phyloP scores from a whole-genome alignment of 2,888 invertebrate genomes.

The Onchidella celtica region DNA sequence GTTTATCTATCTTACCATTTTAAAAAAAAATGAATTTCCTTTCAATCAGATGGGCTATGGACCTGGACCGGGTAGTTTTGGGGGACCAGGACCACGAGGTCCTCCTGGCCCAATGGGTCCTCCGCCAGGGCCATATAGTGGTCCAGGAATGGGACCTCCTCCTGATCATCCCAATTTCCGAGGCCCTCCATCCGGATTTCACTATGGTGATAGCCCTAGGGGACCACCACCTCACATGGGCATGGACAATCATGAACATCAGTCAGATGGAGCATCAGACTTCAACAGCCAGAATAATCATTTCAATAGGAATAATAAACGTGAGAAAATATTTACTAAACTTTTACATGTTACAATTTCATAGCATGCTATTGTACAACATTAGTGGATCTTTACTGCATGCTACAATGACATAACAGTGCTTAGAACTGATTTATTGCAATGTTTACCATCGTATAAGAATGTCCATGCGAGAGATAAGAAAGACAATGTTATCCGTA shows the following conservation, averaged over 20 bases:
- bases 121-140: slow-evolving; percentile 44
- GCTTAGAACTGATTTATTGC: no score
- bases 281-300: slow-evolving; percentile 11
- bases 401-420: no score
- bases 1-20: no score
- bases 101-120: slow-evolving; percentile 43
- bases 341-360: background rate
- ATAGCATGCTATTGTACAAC: background rate
- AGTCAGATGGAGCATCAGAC: slow-evolving; percentile 1
- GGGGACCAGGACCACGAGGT: slow-evolving; percentile 20
- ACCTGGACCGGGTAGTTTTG: slow-evolving; percentile 44
- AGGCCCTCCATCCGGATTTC: slow-evolving; percentile 26
- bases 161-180: slow-evolving; percentile 36
- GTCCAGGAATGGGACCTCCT: slow-evolving; percentile 43
- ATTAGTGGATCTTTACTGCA: no score
- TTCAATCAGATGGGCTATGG: no score
- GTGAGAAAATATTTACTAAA: no score
- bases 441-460: no score
- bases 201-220: slow-evolving; percentile 25
- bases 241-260: background rate
- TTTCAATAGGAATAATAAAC: slow-evolving; percentile 39
- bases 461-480: no score
- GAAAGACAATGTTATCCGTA: no score
- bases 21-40: no score
- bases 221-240: slow-evolving; percentile 29